Evolutionary conservation across 2,113 vertebrate genomes (phyloP).

Genomic region (Otolemur garnettii): DNA sequence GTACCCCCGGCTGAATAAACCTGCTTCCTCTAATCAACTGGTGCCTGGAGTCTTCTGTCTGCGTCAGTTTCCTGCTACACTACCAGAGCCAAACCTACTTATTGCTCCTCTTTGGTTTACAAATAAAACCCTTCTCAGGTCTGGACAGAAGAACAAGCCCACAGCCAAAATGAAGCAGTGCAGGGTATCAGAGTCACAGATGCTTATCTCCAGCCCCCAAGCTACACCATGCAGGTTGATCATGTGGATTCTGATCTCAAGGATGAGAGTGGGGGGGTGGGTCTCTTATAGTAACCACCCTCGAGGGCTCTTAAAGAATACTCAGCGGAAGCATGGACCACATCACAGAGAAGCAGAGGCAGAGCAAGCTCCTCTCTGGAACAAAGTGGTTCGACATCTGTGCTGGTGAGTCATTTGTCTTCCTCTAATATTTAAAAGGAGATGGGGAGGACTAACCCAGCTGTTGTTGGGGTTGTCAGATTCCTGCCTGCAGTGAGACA

Average conservation of each 20-base stretch:
- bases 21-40: too few relatives aligned
- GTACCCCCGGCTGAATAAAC: too few relatives aligned
- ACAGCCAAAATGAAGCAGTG: not conserved
- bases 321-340: conserved; percentile 64
- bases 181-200: not conserved
- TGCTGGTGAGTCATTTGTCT: conserved; percentile 65
- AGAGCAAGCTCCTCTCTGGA: not conserved
- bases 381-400: not conserved
- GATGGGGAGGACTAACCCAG: not conserved
- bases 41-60: too few relatives aligned
- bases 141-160: not conserved
- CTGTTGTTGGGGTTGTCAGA: not conserved
- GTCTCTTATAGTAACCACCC: not conserved
- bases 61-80: too few relatives aligned
- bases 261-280: not conserved
- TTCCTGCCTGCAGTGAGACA: not conserved
- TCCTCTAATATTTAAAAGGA: not conserved
- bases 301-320: not conserved
- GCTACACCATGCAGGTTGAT: not conserved
- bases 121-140: not conserved
- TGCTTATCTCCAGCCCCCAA: not conserved
- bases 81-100: not conserved
- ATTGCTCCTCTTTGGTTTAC: not conserved
- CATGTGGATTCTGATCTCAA: not conserved
- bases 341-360: conserved; percentile 60